phyloP scores from a whole-genome alignment of 1,140 invertebrate genomes.

The Acromyrmex charruanus region DNA sequence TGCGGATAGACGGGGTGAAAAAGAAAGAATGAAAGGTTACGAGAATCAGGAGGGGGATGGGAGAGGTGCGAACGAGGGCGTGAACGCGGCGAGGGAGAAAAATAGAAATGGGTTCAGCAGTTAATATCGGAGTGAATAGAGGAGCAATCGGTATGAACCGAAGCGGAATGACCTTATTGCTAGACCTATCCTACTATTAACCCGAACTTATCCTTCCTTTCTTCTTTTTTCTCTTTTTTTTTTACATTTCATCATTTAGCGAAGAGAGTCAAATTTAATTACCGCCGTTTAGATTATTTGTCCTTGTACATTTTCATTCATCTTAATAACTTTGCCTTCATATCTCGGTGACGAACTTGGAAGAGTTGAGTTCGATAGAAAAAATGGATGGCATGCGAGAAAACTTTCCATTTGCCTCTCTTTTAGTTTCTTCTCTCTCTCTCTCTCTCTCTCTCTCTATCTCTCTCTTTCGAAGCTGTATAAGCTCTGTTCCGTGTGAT shows the following conservation, averaged over 20 bases:
- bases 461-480: background rate
- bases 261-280: slow-evolving; percentile 47
- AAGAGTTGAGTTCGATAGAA: slow-evolving; percentile 14
- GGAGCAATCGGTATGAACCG: slow-evolving; percentile 77
- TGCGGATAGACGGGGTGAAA: slow-evolving; percentile 12
- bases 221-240: background rate
- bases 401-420: slow-evolving; percentile 26
- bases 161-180: slow-evolving; percentile 81
- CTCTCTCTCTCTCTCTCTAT: slow-evolving; percentile 8
- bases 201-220: background rate
- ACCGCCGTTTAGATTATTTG: slow-evolving; percentile 18
- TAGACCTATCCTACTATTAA: slow-evolving; percentile 54
- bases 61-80: background rate
- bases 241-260: slow-evolving; percentile 11
- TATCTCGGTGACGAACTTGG: background rate
- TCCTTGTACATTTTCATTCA: slow-evolving; percentile 7
- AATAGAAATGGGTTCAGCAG: slow-evolving; percentile 76
- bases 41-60: background rate
- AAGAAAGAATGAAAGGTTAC: slow-evolving; percentile 48
- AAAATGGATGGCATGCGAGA: background rate
- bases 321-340: slow-evolving; percentile 1
- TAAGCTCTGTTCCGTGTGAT: background rate
- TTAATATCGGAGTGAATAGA: slow-evolving; percentile 79
- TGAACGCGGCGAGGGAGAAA: slow-evolving; percentile 60
- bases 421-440: slow-evolving; percentile 26